Evolutionary conservation across 2,888 invertebrate genomes (phyloP), one percentile per base, ranked within the genome.

Genomic region (Neria commutata): DNA sequence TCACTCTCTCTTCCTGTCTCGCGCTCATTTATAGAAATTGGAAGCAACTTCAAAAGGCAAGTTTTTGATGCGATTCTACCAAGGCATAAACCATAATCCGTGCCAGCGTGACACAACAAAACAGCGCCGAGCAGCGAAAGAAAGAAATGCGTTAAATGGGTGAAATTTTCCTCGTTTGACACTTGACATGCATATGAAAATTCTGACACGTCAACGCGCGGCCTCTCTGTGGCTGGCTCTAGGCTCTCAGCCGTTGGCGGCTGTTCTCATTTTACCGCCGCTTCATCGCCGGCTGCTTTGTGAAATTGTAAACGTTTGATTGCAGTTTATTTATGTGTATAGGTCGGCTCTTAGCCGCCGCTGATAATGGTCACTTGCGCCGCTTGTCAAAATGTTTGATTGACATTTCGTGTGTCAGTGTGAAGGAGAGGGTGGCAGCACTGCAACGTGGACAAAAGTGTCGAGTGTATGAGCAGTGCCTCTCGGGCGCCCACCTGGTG

Each of bases 161-260:
- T 64, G 54, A 46, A 33, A 71, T 70, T 70, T 67, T 65, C 66
- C 62, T 55, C 66, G 60, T 66, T 72, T 75, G 73, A 74, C 74
- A 77, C 74, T 74, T 78, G 76, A 79, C 77, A 76, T 76, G 78
- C 76, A 77, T 80, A 80, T 77, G 75, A 78, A 77, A 80, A 80
- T 80, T 80, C 72, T 80, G 78, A 79, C 79, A 80, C 80, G 80
- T 80, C 80, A 79, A 76, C 79, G 77, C 74, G 62, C 64, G 64
- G 63, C 56, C 24, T 53, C 24, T 23, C 54, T 56, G 64, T 58
- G 58, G 56, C 56, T 55, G 54, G 46, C 48, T 50, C 58, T 57
- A 54, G n/a, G n/a, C n/a, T n/a, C n/a, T n/a, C n/a, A n/a, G 61
- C 50, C 51, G 26, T 16, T 16, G 34, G 51, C 54, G 40, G 50